Evolutionary conservation across 2,888 invertebrate genomes (phyloP).

Genomic region (Yponomeuta plumbellus): DNA sequence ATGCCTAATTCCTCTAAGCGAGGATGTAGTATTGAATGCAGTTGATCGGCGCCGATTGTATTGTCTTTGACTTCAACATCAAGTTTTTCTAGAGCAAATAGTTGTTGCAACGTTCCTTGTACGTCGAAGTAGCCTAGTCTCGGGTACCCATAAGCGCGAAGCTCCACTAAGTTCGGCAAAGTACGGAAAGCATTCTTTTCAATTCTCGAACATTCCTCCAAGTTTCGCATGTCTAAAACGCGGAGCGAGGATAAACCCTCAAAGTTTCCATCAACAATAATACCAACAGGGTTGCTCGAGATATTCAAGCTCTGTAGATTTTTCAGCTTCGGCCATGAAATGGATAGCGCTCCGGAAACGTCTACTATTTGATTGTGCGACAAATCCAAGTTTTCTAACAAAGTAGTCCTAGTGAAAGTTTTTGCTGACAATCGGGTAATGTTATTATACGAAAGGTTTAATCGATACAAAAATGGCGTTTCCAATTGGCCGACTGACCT

Average conservation of each 20-base stretch:
- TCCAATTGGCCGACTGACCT: conserved; percentile 81
- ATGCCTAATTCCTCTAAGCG: conserved; percentile 84
- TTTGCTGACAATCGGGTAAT: conserved; percentile 80
- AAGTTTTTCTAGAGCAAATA: conserved; percentile 83
- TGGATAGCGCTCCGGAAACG: conserved; percentile 77
- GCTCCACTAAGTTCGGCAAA: conserved; percentile 80
- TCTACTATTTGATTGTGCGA: conserved; percentile 82
- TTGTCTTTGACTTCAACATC: conserved; percentile 93
- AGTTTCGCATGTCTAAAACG: conserved; percentile 79
- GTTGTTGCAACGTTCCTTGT: conserved; percentile 86
- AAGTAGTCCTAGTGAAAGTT: conserved; percentile 86
- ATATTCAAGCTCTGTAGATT: conserved; percentile 85
- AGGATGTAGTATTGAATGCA: conserved; percentile 87
- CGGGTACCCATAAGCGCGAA: conserved; percentile 86
- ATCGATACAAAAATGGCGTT: conserved; percentile 87
- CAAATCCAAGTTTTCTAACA: conserved; percentile 86
- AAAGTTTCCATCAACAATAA: conserved; percentile 86
- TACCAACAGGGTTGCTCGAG: conserved; percentile 88
- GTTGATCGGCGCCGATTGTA: conserved; percentile 86
- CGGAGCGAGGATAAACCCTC: conserved; percentile 81
- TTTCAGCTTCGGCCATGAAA: conserved; percentile 82
- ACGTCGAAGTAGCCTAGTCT: conserved; percentile 89
- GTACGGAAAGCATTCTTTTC: conserved; percentile 88
- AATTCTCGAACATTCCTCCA: conserved; percentile 83
- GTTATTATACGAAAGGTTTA: conserved; percentile 88